Evolutionary conservation across 2,113 vertebrate species (phyloP), one percentile per base, ranked within the genome.

Genomic region (Asarcornis scutulata): DNA sequence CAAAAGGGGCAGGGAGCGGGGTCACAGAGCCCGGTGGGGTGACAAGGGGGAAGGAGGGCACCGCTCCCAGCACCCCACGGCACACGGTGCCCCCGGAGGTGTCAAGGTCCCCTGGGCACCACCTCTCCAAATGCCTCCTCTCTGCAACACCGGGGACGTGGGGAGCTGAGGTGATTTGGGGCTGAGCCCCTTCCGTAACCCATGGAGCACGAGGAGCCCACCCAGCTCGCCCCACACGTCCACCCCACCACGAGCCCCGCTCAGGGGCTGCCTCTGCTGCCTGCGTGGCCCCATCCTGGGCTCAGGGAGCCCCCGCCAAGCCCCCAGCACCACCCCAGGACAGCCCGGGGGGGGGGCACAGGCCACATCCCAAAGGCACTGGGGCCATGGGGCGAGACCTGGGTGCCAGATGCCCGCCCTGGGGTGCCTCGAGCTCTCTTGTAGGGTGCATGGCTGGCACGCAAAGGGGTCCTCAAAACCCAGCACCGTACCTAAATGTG

Each of bases 361-460:
- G 31, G 21, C 21, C 25, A 72, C 17, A 73, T 14, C 31, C 26
- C 34, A 80, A 83, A 76, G 71, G 14, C 36, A 69, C 55, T 40
- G n/a, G 42, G 52, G 26, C 50, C 34, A 12, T 1, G 10, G 16
- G 10, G 11, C 17, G 63, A 64, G 6, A 21, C 11, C 32, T 8
- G 8, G 21, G 7, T 44, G 25, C 8, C 66, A 69, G 17, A 5
- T 7, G 5, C 8, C 22, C 3, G 1, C 52, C 27, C 40, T 2
- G 7, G 14, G 8, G 11, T 36, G 18, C 14, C 58, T 34, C 74
- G 9, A 9, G 58, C n/a, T 73, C 46, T 72, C 23, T 23, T 4
- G 31, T 0, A 7, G 8, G 17, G 32, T 29, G 20, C 69, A 29
- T 0, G 0, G 36, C 17, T n/a, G 8, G 8, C 18, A 42, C 29